Evolutionary conservation across 1,140 invertebrate genomes (phyloP).

Genomic region (Laupala kohalensis): DNA sequence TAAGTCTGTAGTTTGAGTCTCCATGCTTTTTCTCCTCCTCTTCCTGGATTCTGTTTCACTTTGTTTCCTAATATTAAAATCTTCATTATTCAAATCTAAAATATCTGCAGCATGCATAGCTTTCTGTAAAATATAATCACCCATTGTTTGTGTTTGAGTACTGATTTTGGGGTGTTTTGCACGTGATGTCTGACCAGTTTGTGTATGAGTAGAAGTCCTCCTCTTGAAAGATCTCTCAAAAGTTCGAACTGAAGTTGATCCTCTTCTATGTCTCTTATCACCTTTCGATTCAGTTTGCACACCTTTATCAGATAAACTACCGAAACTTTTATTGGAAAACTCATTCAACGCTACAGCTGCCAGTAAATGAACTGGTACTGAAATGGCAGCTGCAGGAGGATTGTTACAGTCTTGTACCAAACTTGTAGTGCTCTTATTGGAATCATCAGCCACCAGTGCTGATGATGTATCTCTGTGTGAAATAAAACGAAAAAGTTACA

Average conservation of each 20-base stretch:
- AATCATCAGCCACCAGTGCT: background rate
- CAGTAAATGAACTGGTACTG: conserved; percentile 20
- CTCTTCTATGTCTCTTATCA: conserved; percentile 23
- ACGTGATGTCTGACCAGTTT: conserved; percentile 27
- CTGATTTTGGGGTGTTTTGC: conserved; percentile 24
- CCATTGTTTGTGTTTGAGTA: conserved; percentile 35
- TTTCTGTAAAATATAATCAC: conserved; percentile 21
- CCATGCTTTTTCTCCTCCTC: conserved; percentile 16
- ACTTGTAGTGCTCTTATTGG: background rate
- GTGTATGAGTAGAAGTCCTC: conserved; percentile 32
- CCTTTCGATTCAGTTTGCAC: conserved; percentile 27
- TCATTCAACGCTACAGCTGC: conserved; percentile 9
- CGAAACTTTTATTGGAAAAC: conserved; percentile 12
- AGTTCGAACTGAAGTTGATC: conserved; percentile 18
- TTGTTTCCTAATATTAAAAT: conserved; percentile 16
- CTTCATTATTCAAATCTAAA: background rate
- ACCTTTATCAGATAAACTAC: conserved; percentile 23
- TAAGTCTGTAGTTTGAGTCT: conserved; percentile 19
- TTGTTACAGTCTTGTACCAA: background rate
- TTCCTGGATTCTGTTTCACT: conserved; percentile 22
- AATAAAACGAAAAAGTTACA: background rate
- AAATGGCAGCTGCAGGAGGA: conserved; percentile 14
- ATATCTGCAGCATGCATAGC: conserved; percentile 16
- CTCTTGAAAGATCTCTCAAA: conserved; percentile 20
- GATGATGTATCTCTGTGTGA: background rate